Percentiles rank a stretch among this genome's conserved stretches.
phyloP scores from a whole-genome alignment of 1,140 invertebrate genomes.

The Drosophila takahashii region DNA sequence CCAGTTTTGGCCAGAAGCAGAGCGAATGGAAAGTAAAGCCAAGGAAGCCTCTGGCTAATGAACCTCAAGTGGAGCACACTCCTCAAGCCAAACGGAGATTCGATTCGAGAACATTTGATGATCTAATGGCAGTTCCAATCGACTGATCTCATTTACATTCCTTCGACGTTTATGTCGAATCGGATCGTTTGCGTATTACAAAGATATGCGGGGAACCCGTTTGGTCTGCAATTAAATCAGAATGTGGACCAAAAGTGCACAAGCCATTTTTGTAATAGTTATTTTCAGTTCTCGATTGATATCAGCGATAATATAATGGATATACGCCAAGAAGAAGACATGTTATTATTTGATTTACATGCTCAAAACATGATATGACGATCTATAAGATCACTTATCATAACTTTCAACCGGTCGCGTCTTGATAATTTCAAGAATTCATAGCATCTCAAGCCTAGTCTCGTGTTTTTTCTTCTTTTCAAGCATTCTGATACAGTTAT shows the following conservation, averaged over 20 bases:
- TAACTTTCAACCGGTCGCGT: constrained; percentile 31
- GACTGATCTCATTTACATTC: constrained; percentile 35
- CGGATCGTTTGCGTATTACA: constrained; percentile 17
- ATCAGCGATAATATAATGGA: background rate
- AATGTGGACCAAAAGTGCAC: background rate
- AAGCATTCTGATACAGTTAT: constrained; percentile 45
- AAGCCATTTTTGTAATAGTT: background rate
- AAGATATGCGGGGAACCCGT: background rate
- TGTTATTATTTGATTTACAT: constrained; percentile 21
- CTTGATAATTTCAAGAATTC: constrained; percentile 35
- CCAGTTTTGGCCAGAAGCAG: constrained; percentile 41
- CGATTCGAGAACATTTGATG: constrained; percentile 27
- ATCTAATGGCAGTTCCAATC: constrained; percentile 41
- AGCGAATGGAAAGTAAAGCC: constrained; percentile 45
- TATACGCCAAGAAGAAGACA: background rate
- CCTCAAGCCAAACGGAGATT: constrained; percentile 9
- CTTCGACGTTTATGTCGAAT: constrained; percentile 25
- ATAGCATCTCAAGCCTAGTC: constrained; percentile 12
- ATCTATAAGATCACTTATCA: constrained; percentile 36
- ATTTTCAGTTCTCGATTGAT: background rate
- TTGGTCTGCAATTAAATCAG: constrained; percentile 4
- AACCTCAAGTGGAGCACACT: constrained; percentile 46
- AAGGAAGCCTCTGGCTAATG: constrained; percentile 44
- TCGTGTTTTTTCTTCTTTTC: constrained; percentile 1
- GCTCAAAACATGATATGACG: constrained; percentile 16